Conservation (phyloP, 2,888 invertebrate species). For the Callosobruchus maculatus region DNA sequence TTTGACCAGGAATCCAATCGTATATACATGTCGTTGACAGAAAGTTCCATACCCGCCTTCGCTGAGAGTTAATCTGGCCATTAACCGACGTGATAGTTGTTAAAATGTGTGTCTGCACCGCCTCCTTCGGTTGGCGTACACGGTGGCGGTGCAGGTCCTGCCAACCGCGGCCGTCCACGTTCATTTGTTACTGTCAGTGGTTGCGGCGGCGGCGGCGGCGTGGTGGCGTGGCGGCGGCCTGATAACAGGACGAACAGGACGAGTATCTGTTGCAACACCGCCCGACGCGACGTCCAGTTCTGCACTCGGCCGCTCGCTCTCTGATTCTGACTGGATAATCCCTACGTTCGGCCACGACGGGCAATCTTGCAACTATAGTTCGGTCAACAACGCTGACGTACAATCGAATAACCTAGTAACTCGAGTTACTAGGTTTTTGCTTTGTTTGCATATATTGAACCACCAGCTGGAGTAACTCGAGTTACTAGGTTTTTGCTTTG, state of each 20-base stretch:
- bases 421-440: too few species aligned
- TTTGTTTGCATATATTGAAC: too few species aligned
- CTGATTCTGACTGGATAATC: neutral
- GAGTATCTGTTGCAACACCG: neutral
- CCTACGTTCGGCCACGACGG: neutral
- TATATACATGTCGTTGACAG: neutral
- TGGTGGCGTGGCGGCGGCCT: neutral
- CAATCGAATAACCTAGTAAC: too few species aligned
- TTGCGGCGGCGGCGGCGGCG: neutral
- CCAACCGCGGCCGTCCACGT: neutral
- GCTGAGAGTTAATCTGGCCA: neutral
- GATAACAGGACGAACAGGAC: neutral
- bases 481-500: too few species aligned
- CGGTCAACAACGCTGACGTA: neutral
- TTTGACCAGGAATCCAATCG: neutral
- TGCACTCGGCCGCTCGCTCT: neutral
- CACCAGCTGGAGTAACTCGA: too few species aligned
- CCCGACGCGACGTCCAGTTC: neutral
- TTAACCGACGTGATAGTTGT: neutral
- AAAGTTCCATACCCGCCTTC: neutral
- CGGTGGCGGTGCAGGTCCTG: neutral
- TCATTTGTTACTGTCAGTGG: neutral
- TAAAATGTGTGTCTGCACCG: neutral
- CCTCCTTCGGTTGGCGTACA: neutral
- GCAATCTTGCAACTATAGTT: neutral